Base-by-base conservation (phyloP, 2,888 invertebrate species). In the Xiphydria camelus region DNA sequence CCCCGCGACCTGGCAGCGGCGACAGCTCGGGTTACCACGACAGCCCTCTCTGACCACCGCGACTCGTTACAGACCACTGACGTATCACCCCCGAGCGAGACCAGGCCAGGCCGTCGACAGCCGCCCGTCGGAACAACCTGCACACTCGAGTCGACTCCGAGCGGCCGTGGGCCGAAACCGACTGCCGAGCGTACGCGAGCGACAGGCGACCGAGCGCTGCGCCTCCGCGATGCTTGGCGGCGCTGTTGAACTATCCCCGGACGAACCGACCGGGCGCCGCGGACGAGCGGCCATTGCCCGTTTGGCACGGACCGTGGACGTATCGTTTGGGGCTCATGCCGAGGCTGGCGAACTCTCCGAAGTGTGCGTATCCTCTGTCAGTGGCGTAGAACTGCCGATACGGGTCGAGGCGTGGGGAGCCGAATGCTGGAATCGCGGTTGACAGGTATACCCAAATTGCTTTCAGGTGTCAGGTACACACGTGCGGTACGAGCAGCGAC, bases 161-260 rank as follows among this genome's bases (percentile, higher is more conserved):
- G 22, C 20, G 34, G 39, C 41, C 20, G 38, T 40, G 44, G 35
- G 43, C 49, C 41, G 43, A 46, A 41, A 46, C 41, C 44, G 19
- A 49, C 51, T 52, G 49, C 23, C 38, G 21, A 19, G 12, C 21
- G 36, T 35, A 35, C 22, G 26, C 20, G 26, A 34, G 49, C 44
- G 37, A 44, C 43, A 37, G 44, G 49, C 49, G 12, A 14, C 15
- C 29, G 29, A 12, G 12, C 6, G 12, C 9, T 6, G 29, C 29
- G 29, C 29, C 29, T 14, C 29, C 29, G 2, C 15, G n/a, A n/a
- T n/a, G n/a, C n/a, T n/a, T n/a, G n/a, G n/a, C n/a, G n/a, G n/a
- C n/a, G n/a, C n/a, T n/a, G n/a, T n/a, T n/a, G n/a, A n/a, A n/a
- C n/a, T n/a, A n/a, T n/a, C n/a, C n/a, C n/a, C n/a, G n/a, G n/a